These are phyloP conservation scores for Cistogaster globosa DNA, from an alignment of 2,888 invertebrate species.

Conservation along the genomic window DNA sequence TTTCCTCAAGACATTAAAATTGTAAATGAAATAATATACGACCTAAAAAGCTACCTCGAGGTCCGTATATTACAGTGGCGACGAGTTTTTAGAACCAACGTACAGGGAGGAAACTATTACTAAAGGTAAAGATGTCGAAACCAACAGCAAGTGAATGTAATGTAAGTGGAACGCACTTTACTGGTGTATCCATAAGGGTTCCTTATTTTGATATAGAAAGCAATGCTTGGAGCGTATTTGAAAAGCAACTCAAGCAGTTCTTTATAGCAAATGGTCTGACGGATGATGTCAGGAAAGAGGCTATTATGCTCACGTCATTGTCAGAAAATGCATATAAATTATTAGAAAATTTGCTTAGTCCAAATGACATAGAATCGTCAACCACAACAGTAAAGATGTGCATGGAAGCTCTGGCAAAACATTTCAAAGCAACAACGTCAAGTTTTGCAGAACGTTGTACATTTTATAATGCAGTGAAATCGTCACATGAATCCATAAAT, in stretches of 20 bases:
- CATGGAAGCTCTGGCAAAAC: no score
- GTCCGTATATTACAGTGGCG: no score
- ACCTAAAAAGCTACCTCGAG: no score
- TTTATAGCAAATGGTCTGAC: slow-evolving; percentile 58
- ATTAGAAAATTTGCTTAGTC: slow-evolving; percentile 60
- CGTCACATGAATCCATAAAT: slow-evolving; percentile 52
- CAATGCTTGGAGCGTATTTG: slow-evolving; percentile 35
- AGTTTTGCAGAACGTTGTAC: slow-evolving; percentile 67
- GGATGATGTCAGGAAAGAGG: slow-evolving; percentile 56
- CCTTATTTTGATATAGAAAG: slow-evolving; percentile 6
- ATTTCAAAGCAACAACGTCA: no score
- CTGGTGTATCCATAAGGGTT: background rate
- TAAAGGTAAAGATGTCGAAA: no score
- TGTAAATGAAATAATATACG: no score
- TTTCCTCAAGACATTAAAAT: no score
- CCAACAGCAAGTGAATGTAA: background rate
- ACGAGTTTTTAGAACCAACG: no score
- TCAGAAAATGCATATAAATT: slow-evolving; percentile 51
- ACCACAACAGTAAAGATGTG: no score
- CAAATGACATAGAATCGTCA: slow-evolving; percentile 30
- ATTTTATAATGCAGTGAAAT: slow-evolving; percentile 66
- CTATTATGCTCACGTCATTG: slow-evolving; percentile 51
- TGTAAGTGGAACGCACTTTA: slow-evolving; percentile 6
- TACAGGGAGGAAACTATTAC: no score
- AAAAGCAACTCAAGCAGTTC: slow-evolving; percentile 48